Base-by-base conservation (phyloP, 2,797 vertebrate genomes). In the Crocodylus rhombifer region DNA sequence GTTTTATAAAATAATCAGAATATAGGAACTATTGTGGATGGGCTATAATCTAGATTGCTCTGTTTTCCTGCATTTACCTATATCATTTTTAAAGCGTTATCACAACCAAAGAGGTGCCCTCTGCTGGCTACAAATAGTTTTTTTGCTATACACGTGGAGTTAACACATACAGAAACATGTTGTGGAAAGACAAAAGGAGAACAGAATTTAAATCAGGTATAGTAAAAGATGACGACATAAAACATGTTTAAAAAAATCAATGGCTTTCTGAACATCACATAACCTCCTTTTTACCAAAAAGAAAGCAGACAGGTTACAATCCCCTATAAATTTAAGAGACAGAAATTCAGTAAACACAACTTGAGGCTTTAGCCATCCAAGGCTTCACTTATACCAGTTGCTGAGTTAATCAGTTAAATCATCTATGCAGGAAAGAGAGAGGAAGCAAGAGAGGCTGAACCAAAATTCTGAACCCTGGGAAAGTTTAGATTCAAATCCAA, bases 41-140 rank as follows among this genome's bases (percentile, higher is more conserved):
- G 28, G 56, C 56, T 17, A 6, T 21, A 42, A 11, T 26, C n/a
- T 79, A 51, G 30, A 81, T 9, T 28, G 11, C 10, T 21, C 23
- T 42, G 64, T 61, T 88, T 55, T 36, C 65, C 21, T 56, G 25
- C 16, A 42, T n/a, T 57, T 69, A 67, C 60, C 25, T 7, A 23
- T 30, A 78, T 30, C 57, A 30, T 86, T 57, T 51, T 9, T 51
- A 20, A 63, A 78, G 21, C 13, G 36, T 17, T 42, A 67, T 60
- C 63, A 16, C 5, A 14, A 69, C 28, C 57, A 87, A 88, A 90
- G 79, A 84, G 55, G 55, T 1, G 6, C 79, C 95, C 84, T 94
- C 85, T 93, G 84, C 64, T 94, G 84, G 82, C 65, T n/a, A 78
- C 62, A 92, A 82, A 85, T 9, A 51, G 65, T n/a, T 33, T 63